These are phyloP conservation scores for Gandaritis pyraliata DNA, from an alignment of 2,888 invertebrate species.

Conservation along the genomic window DNA sequence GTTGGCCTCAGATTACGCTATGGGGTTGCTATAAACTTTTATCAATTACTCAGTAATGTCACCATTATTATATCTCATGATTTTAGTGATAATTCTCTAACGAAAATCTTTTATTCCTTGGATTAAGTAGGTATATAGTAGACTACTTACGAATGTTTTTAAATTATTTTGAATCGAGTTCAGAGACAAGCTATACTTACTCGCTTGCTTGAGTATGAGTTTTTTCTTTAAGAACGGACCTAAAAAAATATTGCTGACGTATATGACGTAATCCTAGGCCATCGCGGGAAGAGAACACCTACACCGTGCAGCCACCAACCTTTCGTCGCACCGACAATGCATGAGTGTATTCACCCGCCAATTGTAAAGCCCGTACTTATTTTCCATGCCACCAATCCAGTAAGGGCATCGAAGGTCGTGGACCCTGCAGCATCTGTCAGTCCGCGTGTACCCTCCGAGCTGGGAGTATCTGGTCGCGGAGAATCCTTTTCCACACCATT, in stretches of 20 bases:
- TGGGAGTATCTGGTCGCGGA: constrained; percentile 92
- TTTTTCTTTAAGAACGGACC: too few relatives aligned
- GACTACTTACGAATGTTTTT: too few relatives aligned
- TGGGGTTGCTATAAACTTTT: too few relatives aligned
- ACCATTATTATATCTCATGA: too few relatives aligned
- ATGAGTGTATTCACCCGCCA: constrained; percentile 95
- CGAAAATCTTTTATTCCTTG: too few relatives aligned
- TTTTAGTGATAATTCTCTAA: too few relatives aligned
- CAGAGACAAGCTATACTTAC: too few relatives aligned
- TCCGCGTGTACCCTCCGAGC: constrained; percentile 92
- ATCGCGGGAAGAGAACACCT: neutral
- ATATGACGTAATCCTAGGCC: neutral
- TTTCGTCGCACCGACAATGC: constrained; percentile 96
- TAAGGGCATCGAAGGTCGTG: constrained; percentile 94
- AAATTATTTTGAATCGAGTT: too few relatives aligned
- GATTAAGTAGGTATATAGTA: too few relatives aligned
- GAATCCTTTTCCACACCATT: constrained; percentile 97
- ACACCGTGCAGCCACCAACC: constrained; percentile 81
- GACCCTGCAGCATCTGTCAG: constrained; percentile 91
- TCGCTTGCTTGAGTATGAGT: too few relatives aligned
- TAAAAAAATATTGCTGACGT: neutral
- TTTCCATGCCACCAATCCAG: constrained; percentile 92
- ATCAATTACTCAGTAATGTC: too few relatives aligned
- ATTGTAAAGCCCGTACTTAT: constrained; percentile 94
- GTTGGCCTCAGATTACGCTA: neutral